Evolutionary conservation across 2,797 vertebrate genomes (phyloP).

Genomic region (Tenualosa ilisha): DNA sequence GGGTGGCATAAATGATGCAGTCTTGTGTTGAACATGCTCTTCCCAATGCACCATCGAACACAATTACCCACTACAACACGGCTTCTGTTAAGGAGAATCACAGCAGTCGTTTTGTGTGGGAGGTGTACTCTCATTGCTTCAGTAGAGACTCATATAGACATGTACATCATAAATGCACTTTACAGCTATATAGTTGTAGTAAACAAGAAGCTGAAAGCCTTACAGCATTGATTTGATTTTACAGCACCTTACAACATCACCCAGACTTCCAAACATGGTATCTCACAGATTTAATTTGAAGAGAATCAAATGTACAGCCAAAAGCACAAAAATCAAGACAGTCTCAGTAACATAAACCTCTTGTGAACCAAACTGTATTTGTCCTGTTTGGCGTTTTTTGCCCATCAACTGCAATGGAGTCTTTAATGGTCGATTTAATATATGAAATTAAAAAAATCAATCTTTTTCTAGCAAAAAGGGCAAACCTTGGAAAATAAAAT

Average conservation of each 20-base stretch:
- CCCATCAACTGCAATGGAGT: not conserved
- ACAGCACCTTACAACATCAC: not conserved
- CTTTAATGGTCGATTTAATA: not conserved
- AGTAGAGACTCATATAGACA: not conserved
- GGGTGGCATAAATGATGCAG: not conserved
- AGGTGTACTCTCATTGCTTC: not conserved
- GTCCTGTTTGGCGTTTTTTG: not conserved
- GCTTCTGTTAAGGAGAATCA: not conserved
- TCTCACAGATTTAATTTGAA: not conserved
- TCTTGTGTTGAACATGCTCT: constrained; percentile 1
- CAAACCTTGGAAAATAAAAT: not conserved
- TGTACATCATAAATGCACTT: not conserved
- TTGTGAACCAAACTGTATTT: not conserved
- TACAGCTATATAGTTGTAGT: not conserved
- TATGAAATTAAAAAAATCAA: too few relatives aligned
- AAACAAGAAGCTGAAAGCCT: not conserved
- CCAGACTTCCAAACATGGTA: not conserved
- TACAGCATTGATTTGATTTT: not conserved
- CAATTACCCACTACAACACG: not conserved
- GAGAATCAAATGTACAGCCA: not conserved
- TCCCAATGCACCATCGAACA: not conserved
- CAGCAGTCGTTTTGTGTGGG: not conserved
- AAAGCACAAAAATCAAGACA: not conserved
- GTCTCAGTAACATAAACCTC: not conserved
- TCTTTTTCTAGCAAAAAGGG: not conserved